Conservation (phyloP, 2,797 vertebrate genomes). For the Rhinoraja longicauda region DNA sequence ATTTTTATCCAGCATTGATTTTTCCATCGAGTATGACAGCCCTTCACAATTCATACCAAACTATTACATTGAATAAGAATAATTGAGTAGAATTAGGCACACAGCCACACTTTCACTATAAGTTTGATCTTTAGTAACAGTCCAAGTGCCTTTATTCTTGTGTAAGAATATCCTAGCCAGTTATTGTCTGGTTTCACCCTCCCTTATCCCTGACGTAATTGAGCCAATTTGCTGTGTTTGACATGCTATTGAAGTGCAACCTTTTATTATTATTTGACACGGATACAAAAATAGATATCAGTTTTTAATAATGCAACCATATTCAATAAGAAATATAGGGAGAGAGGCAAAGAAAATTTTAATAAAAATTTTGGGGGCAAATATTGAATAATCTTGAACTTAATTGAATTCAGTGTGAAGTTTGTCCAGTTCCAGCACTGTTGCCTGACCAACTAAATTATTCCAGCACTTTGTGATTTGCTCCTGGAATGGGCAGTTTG, state of each 20-base stretch:
- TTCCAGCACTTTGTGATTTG: too few relatives aligned
- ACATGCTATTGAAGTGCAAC: not conserved
- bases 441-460: too few relatives aligned
- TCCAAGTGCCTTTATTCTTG: not conserved
- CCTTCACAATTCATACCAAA: not conserved
- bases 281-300: not conserved
- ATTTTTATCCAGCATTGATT: not conserved
- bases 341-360: not conserved
- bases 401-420: not conserved
- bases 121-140: not conserved
- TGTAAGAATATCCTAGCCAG: not conserved
- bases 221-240: not conserved
- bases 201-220: not conserved
- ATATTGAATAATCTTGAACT: not conserved
- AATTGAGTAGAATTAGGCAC: not conserved
- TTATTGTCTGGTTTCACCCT: too few relatives aligned
- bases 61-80: conserved; percentile 8
- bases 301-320: not conserved
- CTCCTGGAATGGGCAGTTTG: too few relatives aligned
- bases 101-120: not conserved
- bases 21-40: not conserved
- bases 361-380: not conserved
- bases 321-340: not conserved
- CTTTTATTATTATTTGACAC: not conserved
- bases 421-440: too few relatives aligned